These are phyloP conservation scores for Astropecten irregularis DNA, from an alignment of 53 echinoderm and acorn worm species.

Conservation along the genomic window DNA sequence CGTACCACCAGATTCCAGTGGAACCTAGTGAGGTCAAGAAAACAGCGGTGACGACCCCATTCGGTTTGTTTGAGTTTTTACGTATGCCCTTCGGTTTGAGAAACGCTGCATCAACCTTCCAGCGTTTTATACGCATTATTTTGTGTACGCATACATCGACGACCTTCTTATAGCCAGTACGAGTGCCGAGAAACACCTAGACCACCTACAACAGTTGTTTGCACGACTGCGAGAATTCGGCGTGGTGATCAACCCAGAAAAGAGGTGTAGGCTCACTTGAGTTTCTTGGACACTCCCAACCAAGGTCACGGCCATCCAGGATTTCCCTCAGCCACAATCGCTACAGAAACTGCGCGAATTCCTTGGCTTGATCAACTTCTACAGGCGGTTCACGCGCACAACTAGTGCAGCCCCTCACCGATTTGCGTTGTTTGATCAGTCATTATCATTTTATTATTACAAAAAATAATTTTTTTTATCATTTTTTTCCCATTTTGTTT, in stretches of 20 bases:
- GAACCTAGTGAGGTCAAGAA: not conserved
- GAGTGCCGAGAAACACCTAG: not conserved
- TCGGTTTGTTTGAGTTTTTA: not conserved
- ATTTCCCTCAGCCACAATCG: conserved; percentile 6
- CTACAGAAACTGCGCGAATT: conserved; percentile 15
- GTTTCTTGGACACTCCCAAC: conserved; percentile 7
- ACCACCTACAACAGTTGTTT: conserved; percentile 29
- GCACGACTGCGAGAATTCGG: conserved; percentile 1
- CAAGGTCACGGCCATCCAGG: conserved; percentile 13
- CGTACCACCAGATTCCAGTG: conserved; percentile 19
- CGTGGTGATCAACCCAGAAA: conserved; percentile 21
- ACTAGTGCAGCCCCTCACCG: not conserved
- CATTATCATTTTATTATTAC: too few relatives aligned
- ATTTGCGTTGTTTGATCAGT: too few relatives aligned
- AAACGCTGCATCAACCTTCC: conserved; percentile 3
- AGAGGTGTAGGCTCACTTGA: not conserved
- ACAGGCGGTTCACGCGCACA: conserved; percentile 21
- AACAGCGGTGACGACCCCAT: conserved; percentile 10
- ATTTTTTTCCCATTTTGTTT: too few relatives aligned
- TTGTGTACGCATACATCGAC: conserved; percentile 30
- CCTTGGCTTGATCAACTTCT: conserved; percentile 38
- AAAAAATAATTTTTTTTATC: too few relatives aligned
- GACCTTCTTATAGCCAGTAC: conserved; percentile 31
- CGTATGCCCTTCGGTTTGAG: conserved; percentile 9
- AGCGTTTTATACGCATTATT: conserved; percentile 1